Percentiles rank a stretch among this genome's conserved stretches.
phyloP scores from a whole-genome alignment of 2,113 vertebrate genomes.

The Alethe diademata region DNA sequence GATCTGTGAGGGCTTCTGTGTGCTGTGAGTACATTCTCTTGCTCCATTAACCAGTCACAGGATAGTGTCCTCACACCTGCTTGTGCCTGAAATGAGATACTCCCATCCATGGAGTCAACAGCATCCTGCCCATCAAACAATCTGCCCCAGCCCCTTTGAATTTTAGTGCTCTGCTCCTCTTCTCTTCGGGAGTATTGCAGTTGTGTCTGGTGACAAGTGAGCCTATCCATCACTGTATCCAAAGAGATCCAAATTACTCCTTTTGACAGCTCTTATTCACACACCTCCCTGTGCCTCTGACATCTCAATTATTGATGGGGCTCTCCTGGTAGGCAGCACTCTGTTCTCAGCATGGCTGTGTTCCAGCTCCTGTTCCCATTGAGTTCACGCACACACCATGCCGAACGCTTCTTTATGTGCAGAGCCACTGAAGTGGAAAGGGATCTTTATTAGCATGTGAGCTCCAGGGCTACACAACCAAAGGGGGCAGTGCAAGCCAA shows the following conservation, averaged over 20 bases:
- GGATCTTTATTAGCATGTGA: conserved; percentile 8
- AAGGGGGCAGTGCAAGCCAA: conserved; percentile 6
- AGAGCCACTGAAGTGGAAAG: conserved; percentile 39
- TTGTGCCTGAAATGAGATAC: background rate
- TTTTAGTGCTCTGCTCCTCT: background rate
- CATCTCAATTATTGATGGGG: conserved; percentile 51
- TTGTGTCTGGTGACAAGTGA: background rate
- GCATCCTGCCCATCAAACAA: background rate
- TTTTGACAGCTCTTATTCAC: conserved; percentile 49
- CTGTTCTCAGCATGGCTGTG: conserved; percentile 21
- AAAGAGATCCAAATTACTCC: conserved; percentile 34
- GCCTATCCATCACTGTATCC: conserved; percentile 27
- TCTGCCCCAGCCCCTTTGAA: background rate
- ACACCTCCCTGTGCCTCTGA: background rate
- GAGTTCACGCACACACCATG: background rate
- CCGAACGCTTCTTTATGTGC: conserved; percentile 7
- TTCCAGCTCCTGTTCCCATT: conserved; percentile 49
- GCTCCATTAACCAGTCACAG: background rate
- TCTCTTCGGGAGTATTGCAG: background rate
- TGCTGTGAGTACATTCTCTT: background rate
- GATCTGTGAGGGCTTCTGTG: background rate
- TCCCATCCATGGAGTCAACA: background rate
- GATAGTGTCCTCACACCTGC: background rate
- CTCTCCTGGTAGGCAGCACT: conserved; percentile 29
- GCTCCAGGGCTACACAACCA: background rate